Percentiles rank a stretch among this genome's conserved stretches.
Evolutionary conservation across 92 coral and sea anemone species (phyloP).

Genomic region (Blastomussa wellsi): DNA sequence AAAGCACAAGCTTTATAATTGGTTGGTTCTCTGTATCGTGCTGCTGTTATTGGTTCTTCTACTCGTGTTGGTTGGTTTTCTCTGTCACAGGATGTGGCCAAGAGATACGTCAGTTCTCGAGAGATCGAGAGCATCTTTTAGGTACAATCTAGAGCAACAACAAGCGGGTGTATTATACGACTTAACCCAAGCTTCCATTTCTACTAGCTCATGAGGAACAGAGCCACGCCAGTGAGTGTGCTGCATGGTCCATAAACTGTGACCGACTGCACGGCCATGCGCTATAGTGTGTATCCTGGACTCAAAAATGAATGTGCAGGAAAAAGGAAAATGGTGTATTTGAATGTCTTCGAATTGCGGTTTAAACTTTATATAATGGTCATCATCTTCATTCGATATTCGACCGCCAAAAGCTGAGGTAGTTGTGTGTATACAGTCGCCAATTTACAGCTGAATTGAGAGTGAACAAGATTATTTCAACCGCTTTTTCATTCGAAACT

Average conservation of each 20-base stretch:
- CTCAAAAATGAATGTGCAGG: no score
- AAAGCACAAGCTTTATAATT: slow-evolving; percentile 50
- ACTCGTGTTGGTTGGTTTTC: slow-evolving; percentile 55
- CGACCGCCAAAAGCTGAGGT: neutral
- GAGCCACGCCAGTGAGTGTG: neutral
- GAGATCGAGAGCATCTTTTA: slow-evolving; percentile 17
- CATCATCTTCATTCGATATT: neutral
- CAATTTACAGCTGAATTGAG: neutral
- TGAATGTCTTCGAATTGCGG: neutral
- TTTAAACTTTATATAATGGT: neutral
- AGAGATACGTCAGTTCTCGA: slow-evolving; percentile 3
- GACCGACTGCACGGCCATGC: neutral
- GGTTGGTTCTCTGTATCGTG: slow-evolving; percentile 54
- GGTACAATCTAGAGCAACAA: slow-evolving; percentile 16
- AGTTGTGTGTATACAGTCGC: neutral
- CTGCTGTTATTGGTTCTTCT: slow-evolving; percentile 46
- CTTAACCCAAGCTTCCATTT: neutral
- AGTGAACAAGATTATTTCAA: neutral
- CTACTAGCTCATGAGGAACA: slow-evolving; percentile 19
- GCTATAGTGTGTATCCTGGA: neutral
- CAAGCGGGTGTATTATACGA: neutral
- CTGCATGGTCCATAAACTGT: neutral
- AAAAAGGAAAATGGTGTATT: neutral
- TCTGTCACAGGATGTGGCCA: slow-evolving; percentile 62
- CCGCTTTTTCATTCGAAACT: neutral